Evolutionary conservation across 1,140 invertebrate genomes (phyloP), one percentile per base, ranked within the genome.

Genomic region (Eufriesea mexicana): DNA sequence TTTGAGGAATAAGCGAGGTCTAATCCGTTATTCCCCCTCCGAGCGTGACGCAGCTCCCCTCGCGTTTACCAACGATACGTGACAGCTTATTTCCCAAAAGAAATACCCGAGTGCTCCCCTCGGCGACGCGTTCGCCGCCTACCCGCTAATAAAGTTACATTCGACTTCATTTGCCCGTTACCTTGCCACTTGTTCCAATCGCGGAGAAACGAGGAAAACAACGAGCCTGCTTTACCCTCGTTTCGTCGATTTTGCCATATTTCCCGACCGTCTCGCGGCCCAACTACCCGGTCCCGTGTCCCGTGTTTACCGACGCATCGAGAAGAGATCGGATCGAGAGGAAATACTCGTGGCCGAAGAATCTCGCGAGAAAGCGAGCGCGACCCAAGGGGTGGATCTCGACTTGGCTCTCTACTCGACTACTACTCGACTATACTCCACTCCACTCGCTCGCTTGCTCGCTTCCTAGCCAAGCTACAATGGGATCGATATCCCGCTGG

Each of bases 401-500:
- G 61, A 74, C 82, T 59, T 16, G 12, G 14, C 51, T 54, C 51
- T 54, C 51, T 35, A 35, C 35, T 35, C 35, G 25, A 35, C 20
- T 8, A n/a, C 42, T n/a, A 67, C 64, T 67, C 42, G 20, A 20
- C 10, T 66, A 12, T 18, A 7, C 59, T 64, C 49, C 35, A 0
- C 45, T 49, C 28, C 45, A 68, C 76, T 86, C 68, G 73, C 16
- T 25, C 35, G 35, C 35, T 35, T 35, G n/a, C 76, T 70, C 75
- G 84, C 57, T 85, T 83, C 73, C 77, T 86, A 88, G 84, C 68
- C 62, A 59, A 35, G 73, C 88, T 86, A 94, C 93, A 94, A 93
- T 94, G 90, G 93, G 93, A 94, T 94, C 93, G 92, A 93, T 94
- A 94, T 93, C 93, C 93, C 92, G 92, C 91, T 91, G 90, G 92